Evolutionary conservation across 2,113 vertebrate species (phyloP).

Genomic region (Carassius gibelio): DNA sequence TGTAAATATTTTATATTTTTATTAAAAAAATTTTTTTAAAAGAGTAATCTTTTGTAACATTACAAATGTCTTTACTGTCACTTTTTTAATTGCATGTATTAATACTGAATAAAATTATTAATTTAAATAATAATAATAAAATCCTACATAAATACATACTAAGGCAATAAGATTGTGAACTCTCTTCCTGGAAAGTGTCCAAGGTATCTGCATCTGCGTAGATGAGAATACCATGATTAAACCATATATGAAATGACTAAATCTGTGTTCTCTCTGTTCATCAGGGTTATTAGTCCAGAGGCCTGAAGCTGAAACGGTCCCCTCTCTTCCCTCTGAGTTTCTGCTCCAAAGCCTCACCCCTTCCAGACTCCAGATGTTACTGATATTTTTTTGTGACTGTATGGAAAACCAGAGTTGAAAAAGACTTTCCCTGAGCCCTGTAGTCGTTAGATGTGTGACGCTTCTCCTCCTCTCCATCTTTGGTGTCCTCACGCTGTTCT

Average conservation of each 20-base stretch:
- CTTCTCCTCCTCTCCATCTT: conserved; percentile 61
- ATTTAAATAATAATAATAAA: background rate
- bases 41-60: too few species aligned
- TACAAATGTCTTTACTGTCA: background rate
- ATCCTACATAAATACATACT: too few species aligned
- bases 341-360: conserved; percentile 59
- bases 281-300: conserved; percentile 73
- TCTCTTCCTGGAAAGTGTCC: background rate
- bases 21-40: too few species aligned
- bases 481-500: conserved; percentile 70
- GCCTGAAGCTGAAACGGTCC: conserved; percentile 47
- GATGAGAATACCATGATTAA: background rate
- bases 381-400: conserved; percentile 78
- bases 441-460: conserved; percentile 46
- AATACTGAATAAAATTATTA: too few species aligned
- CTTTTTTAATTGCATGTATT: background rate
- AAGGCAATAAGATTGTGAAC: too few species aligned
- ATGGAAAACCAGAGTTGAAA: conserved; percentile 67
- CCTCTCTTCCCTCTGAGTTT: conserved; percentile 52
- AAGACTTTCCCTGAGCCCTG: conserved; percentile 61
- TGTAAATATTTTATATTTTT: background rate
- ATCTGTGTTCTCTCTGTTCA: conserved; percentile 24
- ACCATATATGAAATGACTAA: background rate
- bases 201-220: background rate
- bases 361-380: conserved; percentile 71